Base-by-base conservation (phyloP, 2,888 invertebrate species). In the Ophion ventricosus region DNA sequence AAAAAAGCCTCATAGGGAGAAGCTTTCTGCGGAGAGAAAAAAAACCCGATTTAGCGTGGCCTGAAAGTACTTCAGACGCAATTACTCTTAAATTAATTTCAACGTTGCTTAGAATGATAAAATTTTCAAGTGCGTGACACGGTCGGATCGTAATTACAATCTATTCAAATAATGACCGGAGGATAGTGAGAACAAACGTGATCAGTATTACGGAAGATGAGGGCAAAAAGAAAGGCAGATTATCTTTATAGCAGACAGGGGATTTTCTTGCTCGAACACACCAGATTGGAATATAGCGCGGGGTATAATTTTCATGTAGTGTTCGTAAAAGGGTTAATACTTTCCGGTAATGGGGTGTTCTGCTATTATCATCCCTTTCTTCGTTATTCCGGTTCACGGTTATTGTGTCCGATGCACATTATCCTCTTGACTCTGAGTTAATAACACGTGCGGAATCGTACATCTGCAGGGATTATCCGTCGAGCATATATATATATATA, bases 351-450 rank as follows among this genome's bases (percentile, higher is more conserved):
- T 72, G 70, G 72, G 57, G 70, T 78, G 67, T 20, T 2, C 63
- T 8, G 69, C 64, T 26, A 70, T 81, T 78, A 67, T 66, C 70
- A 56, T 57, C 61, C 25, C 59, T 84, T 72, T 73, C 74, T 70
- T 76, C 79, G 75, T 84, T 80, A 76, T 56, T 72, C 59, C 59
- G 61, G 26, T 72, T 63, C 72, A 76, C 63, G 75, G 82, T 80
- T 84, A 84, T 84, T 84, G 79, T 73, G 57, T 79, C 75, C 72
- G 56, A 73, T 82, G 59, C 25, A 40, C 82, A 84, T 84, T 84
- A 82, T 67, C 59, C 77, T 57, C 26, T 61, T 70, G 57, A 67
- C 61, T 73, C 76, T 56, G 84, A 84, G 82, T 84, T 84, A 84
- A 82, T 73, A 82, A 80, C 70, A 80, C 81, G 76, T 76, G 79